Conservation (phyloP, 1,140 invertebrate genomes). For the Cotesia glomerata region DNA sequence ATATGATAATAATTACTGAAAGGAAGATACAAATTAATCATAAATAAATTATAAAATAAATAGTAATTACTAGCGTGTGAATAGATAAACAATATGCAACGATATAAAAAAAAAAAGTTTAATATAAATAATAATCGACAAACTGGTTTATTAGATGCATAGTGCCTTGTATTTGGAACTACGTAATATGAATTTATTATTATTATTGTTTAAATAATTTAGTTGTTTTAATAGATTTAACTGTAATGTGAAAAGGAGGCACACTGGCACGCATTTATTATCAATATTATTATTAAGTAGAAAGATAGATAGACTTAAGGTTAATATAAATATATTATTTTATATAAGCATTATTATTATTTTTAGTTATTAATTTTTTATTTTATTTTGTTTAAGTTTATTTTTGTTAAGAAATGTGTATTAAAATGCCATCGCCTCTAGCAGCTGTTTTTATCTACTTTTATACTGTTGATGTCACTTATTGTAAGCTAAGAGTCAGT, state of each 20-base stretch:
- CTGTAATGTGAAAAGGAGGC: constrained; percentile 6
- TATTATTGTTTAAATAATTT: constrained; percentile 26
- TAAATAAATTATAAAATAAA: too few species aligned
- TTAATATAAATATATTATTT: constrained; percentile 36
- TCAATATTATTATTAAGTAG: too few species aligned
- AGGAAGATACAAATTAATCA: too few species aligned
- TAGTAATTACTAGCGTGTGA: too few species aligned
- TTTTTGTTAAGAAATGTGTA: constrained; percentile 35
- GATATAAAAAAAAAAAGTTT: constrained; percentile 27
- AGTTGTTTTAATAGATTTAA: background rate
- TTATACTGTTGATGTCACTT: constrained; percentile 54
- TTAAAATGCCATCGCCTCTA: constrained; percentile 40
- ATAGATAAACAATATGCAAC: constrained; percentile 6
- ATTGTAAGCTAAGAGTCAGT: constrained; percentile 50
- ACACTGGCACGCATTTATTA: constrained; percentile 24
- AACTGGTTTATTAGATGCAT: constrained; percentile 42
- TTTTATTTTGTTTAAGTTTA: background rate
- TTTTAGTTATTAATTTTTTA: constrained; percentile 31
- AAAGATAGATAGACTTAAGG: background rate
- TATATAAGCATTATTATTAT: constrained; percentile 28
- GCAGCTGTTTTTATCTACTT: constrained; percentile 51
- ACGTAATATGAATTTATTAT: constrained; percentile 23
- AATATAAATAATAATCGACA: constrained; percentile 10
- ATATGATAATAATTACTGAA: background rate
- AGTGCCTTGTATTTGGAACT: constrained; percentile 53